Evolutionary conservation across 2,113 vertebrate species (phyloP).

Genomic region (Osmerus mordax): DNA sequence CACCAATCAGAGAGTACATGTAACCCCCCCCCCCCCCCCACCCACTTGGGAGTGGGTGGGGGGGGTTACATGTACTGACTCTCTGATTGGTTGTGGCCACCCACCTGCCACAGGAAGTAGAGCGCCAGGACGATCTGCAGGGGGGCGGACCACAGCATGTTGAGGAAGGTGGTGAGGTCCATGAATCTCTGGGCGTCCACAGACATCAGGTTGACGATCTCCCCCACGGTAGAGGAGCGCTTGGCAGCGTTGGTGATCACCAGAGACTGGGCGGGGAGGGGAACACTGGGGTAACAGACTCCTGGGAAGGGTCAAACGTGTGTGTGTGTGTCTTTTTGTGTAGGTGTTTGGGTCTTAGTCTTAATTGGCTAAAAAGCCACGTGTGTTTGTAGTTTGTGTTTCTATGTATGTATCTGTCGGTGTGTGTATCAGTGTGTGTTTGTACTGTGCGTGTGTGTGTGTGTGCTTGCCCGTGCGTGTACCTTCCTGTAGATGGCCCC

Average conservation of each 20-base stretch:
- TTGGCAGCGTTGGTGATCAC: slow-evolving; percentile 90
- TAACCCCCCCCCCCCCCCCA: too few relatives aligned
- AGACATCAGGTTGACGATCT: slow-evolving; percentile 96
- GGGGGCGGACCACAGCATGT: slow-evolving; percentile 94
- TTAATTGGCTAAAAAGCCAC: not conserved
- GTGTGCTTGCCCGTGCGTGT: not conserved
- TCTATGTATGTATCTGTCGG: not conserved
- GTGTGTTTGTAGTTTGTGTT: too few relatives aligned
- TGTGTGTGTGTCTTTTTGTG: not conserved
- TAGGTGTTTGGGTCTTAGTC: not conserved
- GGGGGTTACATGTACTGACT: too few relatives aligned
- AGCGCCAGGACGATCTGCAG: slow-evolving; percentile 89
- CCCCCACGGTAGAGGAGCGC: slow-evolving; percentile 85
- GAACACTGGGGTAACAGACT: not conserved
- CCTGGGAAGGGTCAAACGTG: not conserved
- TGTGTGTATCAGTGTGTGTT: not conserved
- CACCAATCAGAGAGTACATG: too few relatives aligned
- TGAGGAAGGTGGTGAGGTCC: slow-evolving; percentile 86
- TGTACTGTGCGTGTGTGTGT: not conserved
- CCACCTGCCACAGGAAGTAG: slow-evolving; percentile 94
- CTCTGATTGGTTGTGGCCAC: not conserved
- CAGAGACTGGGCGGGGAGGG: slow-evolving; percentile 73
- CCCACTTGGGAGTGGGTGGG: too few relatives aligned
- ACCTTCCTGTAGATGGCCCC: slow-evolving; percentile 95
- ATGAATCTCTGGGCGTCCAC: slow-evolving; percentile 93